Percentiles rank a stretch among this genome's conserved stretches.
These are phyloP conservation scores for Notechis scutatus DNA, from an alignment of 2,113 vertebrate genomes.

Conservation along the genomic window DNA sequence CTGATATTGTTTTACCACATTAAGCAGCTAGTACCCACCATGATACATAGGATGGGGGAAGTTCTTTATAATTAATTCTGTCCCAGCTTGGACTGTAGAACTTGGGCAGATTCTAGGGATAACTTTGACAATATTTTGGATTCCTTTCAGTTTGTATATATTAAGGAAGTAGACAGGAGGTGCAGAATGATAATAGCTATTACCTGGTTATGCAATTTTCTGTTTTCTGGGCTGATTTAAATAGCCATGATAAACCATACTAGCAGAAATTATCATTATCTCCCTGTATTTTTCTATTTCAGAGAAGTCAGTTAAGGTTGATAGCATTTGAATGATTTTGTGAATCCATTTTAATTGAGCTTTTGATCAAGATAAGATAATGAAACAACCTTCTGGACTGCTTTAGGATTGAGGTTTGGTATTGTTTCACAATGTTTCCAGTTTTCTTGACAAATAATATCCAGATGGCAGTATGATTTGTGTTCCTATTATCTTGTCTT, in stretches of 20 bases:
- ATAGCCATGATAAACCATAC: neutral
- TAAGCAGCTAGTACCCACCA: neutral
- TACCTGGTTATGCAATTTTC: neutral
- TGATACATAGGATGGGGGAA: too few relatives aligned
- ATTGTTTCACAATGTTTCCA: neutral
- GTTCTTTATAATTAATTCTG: neutral
- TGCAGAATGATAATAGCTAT: neutral
- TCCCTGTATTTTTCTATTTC: neutral
- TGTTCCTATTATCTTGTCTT: neutral
- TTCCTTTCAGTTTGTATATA: neutral
- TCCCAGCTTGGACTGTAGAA: neutral
- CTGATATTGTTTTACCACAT: neutral
- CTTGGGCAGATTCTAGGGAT: neutral
- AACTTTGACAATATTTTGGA: neutral
- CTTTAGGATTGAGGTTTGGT: neutral
- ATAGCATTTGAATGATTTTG: neutral
- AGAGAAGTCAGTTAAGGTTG: neutral
- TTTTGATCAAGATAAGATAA: neutral
- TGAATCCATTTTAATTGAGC: neutral
- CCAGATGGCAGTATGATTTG: neutral
- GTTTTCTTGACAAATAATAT: neutral
- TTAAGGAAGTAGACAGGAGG: neutral
- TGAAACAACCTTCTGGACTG: neutral
- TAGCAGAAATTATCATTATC: neutral
- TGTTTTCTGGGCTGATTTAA: neutral